A percentile compares a stretch with the other conserved stretches of the same genome.
Conservation (phyloP, 2,797 vertebrate species). For the Bradypus variegatus region DNA sequence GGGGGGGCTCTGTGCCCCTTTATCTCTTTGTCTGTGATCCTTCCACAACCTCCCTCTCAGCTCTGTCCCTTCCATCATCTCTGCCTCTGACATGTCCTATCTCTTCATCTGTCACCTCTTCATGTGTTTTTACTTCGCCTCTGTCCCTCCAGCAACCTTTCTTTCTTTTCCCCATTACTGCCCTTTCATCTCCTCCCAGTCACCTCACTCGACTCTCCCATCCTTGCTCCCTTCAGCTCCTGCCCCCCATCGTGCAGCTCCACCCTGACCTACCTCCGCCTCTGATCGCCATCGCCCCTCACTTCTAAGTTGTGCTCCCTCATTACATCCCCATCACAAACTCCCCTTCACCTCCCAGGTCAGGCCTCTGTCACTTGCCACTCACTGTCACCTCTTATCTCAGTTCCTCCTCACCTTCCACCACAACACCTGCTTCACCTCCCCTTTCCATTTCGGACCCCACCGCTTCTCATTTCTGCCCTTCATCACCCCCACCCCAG, state of each 20-base stretch:
- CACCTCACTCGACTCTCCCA: background rate
- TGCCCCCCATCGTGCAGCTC: background rate
- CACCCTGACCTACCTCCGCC: background rate
- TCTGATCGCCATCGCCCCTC: background rate
- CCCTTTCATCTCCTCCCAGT: background rate
- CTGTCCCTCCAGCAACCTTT: background rate
- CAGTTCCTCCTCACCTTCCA: background rate
- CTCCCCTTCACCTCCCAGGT: background rate
- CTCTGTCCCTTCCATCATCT: background rate
- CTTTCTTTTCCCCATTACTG: background rate
- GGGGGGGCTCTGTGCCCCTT: background rate
- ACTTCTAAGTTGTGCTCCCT: background rate
- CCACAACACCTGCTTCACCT: background rate
- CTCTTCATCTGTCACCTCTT: background rate
- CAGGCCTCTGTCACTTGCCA: background rate
- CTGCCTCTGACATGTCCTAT: background rate
- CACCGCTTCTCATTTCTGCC: background rate
- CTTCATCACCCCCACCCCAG: background rate
- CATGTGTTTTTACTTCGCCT: background rate
- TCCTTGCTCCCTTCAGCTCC: background rate
- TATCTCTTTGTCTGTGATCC: background rate
- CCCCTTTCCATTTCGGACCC: background rate
- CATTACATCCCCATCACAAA: background rate
- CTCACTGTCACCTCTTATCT: background rate
- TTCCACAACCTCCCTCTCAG: background rate